Percentiles rank a stretch among this genome's conserved stretches.
Conservation (phyloP, 2,113 vertebrate species). For the Cyprinodon tularosa region DNA sequence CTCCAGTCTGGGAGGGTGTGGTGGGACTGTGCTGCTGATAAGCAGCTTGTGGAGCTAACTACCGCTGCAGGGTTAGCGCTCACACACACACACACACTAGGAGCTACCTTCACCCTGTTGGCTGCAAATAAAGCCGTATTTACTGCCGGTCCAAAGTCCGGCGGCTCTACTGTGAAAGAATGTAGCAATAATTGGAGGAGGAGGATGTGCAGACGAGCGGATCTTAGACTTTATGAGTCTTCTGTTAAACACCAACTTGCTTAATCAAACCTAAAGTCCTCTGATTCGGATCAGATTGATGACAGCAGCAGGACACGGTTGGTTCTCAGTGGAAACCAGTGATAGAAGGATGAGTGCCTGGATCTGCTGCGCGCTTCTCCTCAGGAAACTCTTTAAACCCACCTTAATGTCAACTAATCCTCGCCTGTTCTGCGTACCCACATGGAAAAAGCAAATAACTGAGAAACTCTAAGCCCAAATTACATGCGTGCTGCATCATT, state of each 20-base stretch:
- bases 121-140: conserved; percentile 80
- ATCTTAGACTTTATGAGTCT: conserved; percentile 23
- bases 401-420: too few species aligned
- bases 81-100: conserved; percentile 37
- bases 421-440: too few species aligned
- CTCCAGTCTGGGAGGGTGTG: conserved; percentile 47
- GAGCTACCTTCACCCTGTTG: conserved; percentile 44
- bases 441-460: too few species aligned
- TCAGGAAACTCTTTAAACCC: too few species aligned
- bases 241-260: background rate
- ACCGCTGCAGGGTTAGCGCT: conserved; percentile 35
- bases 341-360: too few species aligned
- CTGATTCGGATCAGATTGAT: too few species aligned
- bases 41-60: conserved; percentile 67
- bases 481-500: too few species aligned
- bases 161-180: conserved; percentile 78
- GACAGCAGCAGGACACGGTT: too few species aligned
- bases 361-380: too few species aligned
- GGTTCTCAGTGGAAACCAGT: too few species aligned
- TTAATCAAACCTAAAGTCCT: too few species aligned
- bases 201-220: conserved; percentile 35
- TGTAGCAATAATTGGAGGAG: conserved; percentile 58
- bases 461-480: too few species aligned
- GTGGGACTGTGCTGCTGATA: conserved; percentile 60
- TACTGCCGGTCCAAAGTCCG: conserved; percentile 80